Evolutionary conservation across 2,113 vertebrate species (phyloP).

Genomic region (Rhombomys opimus): DNA sequence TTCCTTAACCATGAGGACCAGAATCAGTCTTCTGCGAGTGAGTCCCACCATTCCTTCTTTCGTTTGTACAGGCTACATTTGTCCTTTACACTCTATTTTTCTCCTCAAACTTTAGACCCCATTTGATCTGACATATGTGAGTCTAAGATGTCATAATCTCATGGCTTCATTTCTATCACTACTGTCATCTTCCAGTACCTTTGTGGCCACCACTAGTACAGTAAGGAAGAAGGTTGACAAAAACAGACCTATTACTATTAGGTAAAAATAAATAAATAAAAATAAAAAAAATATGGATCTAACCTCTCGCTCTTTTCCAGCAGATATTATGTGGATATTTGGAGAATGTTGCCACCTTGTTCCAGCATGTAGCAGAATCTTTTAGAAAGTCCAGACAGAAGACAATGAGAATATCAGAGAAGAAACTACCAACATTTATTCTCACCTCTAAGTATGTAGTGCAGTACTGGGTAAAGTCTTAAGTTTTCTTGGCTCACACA

Average conservation of each 20-base stretch:
- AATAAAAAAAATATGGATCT: not conserved
- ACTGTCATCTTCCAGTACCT: not conserved
- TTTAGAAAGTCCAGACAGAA: not conserved
- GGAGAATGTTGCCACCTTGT: not conserved
- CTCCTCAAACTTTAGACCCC: not conserved
- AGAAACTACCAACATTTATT: not conserved
- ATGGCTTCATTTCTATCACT: not conserved
- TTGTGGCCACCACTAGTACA: no score
- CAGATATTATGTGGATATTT: not conserved
- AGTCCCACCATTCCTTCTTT: not conserved
- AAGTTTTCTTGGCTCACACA: not conserved
- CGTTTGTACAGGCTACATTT: not conserved
- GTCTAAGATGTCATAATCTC: not conserved
- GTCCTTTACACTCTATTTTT: not conserved
- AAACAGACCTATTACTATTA: not conserved
- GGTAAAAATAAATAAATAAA: not conserved
- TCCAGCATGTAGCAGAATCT: not conserved
- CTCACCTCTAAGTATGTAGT: no score
- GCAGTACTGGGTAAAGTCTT: not conserved
- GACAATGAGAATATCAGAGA: not conserved
- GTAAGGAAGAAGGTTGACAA: not conserved
- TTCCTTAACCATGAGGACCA: accelerated
- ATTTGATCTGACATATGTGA: not conserved
- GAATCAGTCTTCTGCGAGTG: not conserved
- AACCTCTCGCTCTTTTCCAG: not conserved